Conservation (phyloP, 2,888 invertebrate genomes). For the Ophonus ardosiacus region DNA sequence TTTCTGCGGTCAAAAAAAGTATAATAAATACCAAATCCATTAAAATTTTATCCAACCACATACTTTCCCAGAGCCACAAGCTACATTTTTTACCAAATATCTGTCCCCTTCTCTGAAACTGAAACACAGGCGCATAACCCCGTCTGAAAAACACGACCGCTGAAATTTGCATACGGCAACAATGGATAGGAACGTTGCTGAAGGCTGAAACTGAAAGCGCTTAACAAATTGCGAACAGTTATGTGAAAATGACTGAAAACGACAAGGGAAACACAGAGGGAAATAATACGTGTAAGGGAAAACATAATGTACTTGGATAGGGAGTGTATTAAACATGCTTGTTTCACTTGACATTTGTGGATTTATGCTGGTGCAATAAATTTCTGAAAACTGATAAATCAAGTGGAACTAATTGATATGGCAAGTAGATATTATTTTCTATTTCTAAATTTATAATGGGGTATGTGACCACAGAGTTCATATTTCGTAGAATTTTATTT, state of each 20-base stretch:
- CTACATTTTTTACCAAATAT: background rate
- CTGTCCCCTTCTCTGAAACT: background rate
- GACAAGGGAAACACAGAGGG: background rate
- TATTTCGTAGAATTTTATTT: no score
- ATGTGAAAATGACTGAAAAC: background rate
- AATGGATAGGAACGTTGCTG: background rate
- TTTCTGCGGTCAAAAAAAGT: background rate
- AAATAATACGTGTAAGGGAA: background rate
- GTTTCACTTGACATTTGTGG: background rate
- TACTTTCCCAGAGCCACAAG: background rate
- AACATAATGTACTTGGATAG: background rate
- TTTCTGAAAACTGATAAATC: no score
- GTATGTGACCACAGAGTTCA: no score
- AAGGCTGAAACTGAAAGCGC: background rate
- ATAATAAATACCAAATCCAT: background rate
- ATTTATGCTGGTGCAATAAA: no score
- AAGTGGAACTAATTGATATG: no score
- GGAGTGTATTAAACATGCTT: background rate
- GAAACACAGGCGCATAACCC: background rate
- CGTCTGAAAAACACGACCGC: background rate
- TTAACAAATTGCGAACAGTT: background rate
- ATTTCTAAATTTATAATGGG: no score
- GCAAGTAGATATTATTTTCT: no score
- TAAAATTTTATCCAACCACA: background rate
- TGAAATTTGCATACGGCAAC: constrained; percentile 21